phyloP scores from a whole-genome alignment of 2,113 vertebrate genomes.

The Marmota flaviventris region DNA sequence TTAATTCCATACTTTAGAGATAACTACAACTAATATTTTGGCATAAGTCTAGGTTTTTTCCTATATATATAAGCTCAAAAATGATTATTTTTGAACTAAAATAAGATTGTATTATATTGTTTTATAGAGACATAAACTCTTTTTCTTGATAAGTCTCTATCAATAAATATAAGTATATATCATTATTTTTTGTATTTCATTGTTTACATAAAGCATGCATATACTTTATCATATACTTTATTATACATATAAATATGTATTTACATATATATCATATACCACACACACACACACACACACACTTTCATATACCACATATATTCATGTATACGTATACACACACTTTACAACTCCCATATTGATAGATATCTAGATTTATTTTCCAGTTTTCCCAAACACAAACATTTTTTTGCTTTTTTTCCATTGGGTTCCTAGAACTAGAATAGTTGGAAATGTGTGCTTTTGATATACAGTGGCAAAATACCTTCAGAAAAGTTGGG shows the following conservation, averaged over 20 bases:
- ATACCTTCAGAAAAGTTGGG: background rate
- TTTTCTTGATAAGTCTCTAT: background rate
- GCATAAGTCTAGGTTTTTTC: background rate
- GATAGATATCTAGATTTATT: background rate
- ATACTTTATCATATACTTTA: background rate
- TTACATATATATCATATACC: background rate
- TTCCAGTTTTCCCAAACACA: background rate
- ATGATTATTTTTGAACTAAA: constrained; percentile 17
- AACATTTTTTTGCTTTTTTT: constrained; percentile 42
- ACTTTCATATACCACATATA: background rate
- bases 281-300: background rate
- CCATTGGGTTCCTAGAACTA: background rate
- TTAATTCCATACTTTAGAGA: constrained; percentile 14
- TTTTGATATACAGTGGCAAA: background rate
- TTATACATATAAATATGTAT: background rate
- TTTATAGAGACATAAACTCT: background rate
- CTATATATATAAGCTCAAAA: constrained; percentile 25
- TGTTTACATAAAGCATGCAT: background rate
- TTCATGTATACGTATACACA: background rate
- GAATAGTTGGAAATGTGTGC: background rate
- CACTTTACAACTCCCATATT: background rate
- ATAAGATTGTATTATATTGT: background rate
- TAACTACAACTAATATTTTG: background rate
- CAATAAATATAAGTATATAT: background rate
- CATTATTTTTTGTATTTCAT: background rate